phyloP scores from a whole-genome alignment of 2,888 invertebrate species.

The Parnassius mnemosyne region DNA sequence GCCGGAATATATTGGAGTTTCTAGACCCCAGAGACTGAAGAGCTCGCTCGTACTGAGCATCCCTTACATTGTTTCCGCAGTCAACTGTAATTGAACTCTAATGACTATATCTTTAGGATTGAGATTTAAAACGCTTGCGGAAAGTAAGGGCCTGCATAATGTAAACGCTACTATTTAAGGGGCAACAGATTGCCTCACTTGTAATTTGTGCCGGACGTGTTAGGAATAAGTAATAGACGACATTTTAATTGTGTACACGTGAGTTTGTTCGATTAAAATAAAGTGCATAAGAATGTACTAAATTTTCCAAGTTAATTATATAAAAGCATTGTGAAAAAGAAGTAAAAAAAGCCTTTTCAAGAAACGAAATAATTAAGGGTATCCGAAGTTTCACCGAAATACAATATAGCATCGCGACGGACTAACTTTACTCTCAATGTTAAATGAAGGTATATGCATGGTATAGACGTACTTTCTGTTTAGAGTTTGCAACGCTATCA shows the following conservation, averaged over 20 bases:
- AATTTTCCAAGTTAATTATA: too few species aligned
- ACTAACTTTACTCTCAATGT: too few species aligned
- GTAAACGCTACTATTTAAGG: conserved; percentile 59
- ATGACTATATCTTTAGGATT: neutral
- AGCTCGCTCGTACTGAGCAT: conserved; percentile 36
- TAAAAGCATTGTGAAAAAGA: too few species aligned
- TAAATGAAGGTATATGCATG: too few species aligned
- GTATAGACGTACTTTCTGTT: too few species aligned
- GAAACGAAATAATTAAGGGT: too few species aligned
- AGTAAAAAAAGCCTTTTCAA: too few species aligned
- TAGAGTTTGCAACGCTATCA: too few species aligned
- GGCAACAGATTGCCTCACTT: conserved; percentile 61
- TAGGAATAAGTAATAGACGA: conserved; percentile 39
- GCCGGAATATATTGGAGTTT: conserved; percentile 65
- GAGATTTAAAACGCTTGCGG: conserved; percentile 34
- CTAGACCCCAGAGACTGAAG: conserved; percentile 61
- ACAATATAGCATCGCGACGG: too few species aligned
- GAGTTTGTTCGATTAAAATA: too few species aligned
- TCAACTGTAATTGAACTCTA: conserved; percentile 10
- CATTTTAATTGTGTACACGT: conserved; percentile 19
- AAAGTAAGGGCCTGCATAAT: conserved; percentile 59
- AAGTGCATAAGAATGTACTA: too few species aligned
- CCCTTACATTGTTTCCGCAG: neutral
- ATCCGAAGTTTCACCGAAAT: too few species aligned
- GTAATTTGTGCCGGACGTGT: conserved; percentile 67